Conservation (phyloP, 2,113 vertebrate species). For the Alligator mississippiensis region DNA sequence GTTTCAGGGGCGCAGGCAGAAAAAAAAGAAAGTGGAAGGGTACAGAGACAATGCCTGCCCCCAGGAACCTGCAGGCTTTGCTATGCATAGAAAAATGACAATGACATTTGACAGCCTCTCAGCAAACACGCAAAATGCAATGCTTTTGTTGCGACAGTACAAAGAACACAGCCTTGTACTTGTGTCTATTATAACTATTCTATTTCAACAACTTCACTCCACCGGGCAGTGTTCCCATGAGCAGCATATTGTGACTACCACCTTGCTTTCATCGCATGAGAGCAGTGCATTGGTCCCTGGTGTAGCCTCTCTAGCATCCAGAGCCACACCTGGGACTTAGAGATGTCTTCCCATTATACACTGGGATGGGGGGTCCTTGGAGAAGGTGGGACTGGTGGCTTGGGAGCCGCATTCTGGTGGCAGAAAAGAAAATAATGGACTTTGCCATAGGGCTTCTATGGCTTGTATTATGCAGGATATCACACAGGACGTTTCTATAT, state of each 20-base stretch:
- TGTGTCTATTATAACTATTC: neutral
- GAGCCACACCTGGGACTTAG: too few relatives aligned
- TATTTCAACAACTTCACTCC: neutral
- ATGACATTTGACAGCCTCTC: neutral
- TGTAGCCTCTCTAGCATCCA: neutral
- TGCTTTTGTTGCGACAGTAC: neutral
- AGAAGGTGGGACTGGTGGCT: too few relatives aligned
- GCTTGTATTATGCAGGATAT: neutral
- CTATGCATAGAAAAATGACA: neutral
- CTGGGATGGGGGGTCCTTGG: too few relatives aligned
- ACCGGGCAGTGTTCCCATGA: neutral
- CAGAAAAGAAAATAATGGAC: neutral
- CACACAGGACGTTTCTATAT: neutral
- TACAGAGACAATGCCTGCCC: neutral
- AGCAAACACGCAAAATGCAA: neutral
- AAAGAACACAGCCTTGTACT: neutral
- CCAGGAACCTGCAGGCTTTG: neutral
- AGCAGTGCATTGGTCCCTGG: neutral
- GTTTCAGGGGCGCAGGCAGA: neutral
- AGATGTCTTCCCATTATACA: too few relatives aligned
- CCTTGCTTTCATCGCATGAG: neutral
- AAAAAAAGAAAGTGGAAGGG: neutral
- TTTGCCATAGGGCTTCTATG: neutral
- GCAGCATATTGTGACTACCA: neutral
- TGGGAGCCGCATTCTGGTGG: neutral